Evolutionary conservation across 2,888 invertebrate species (phyloP).

Genomic region (Amiota communis): DNA sequence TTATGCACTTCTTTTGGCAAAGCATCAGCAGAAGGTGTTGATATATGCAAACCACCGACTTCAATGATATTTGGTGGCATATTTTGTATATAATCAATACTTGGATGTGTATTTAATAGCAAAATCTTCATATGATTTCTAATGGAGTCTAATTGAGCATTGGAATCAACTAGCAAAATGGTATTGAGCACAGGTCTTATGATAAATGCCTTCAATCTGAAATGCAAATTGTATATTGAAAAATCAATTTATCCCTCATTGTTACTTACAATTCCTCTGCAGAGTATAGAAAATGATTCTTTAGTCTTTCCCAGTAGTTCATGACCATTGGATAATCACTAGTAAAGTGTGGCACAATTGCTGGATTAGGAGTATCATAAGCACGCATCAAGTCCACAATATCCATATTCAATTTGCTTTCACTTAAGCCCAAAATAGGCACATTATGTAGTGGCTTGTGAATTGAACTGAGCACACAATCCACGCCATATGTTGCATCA

Average conservation of each 20-base stretch:
- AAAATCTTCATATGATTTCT: slow-evolving; percentile 48
- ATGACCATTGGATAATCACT: slow-evolving; percentile 45
- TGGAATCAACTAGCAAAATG: background rate
- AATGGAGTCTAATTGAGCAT: background rate
- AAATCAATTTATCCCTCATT: background rate
- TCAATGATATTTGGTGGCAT: slow-evolving; percentile 69
- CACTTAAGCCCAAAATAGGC: slow-evolving; percentile 51
- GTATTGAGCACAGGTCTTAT: background rate
- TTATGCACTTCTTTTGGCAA: slow-evolving; percentile 55
- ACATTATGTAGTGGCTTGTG: background rate
- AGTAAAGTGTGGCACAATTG: slow-evolving; percentile 47
- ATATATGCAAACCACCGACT: slow-evolving; percentile 70
- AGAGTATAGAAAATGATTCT: slow-evolving; percentile 48
- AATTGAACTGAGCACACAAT: slow-evolving; percentile 42
- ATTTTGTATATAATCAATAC: slow-evolving; percentile 64
- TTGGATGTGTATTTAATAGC: slow-evolving; percentile 67
- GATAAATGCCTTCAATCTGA: slow-evolving; percentile 34
- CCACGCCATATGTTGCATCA: slow-evolving; percentile 47
- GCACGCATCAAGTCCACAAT: slow-evolving; percentile 44
- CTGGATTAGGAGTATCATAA: slow-evolving; percentile 48
- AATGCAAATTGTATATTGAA: background rate
- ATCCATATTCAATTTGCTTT: slow-evolving; percentile 49
- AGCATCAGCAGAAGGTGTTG: slow-evolving; percentile 46
- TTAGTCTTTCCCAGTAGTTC: slow-evolving; percentile 49
- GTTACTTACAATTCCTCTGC: slow-evolving; percentile 50